Percentiles rank a stretch among this genome's conserved stretches.
Conservation (phyloP, 2,797 vertebrate species). For the Tolypeutes matacus region DNA sequence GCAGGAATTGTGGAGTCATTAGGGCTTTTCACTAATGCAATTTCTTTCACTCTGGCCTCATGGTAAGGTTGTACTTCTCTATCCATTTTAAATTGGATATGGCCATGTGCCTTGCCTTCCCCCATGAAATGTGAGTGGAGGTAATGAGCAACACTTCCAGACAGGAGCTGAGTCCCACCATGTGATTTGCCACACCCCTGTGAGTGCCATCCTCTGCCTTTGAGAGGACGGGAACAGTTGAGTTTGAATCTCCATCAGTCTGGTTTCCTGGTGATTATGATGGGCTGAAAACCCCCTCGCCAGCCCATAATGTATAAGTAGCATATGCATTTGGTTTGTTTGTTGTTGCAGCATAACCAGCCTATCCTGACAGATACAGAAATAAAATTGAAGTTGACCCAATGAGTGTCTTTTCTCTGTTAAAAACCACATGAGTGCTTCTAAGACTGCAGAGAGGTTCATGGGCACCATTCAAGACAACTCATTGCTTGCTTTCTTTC, state of each 20-base stretch:
- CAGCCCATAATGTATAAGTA: not conserved
- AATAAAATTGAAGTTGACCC: not conserved
- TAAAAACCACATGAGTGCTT: not conserved
- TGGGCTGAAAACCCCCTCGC: not conserved
- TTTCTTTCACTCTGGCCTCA: not conserved
- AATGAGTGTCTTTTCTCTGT: accelerated
- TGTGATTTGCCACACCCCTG: accelerated
- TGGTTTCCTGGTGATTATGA: not conserved
- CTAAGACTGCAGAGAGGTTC: too few species aligned
- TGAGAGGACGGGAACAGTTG: not conserved
- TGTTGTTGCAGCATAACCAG: not conserved
- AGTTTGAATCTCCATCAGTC: accelerated
- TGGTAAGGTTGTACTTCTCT: not conserved
- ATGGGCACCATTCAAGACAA: too few species aligned
- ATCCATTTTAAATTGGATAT: not conserved
- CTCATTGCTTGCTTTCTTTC: too few species aligned
- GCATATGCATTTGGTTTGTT: accelerated
- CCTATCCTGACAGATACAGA: not conserved
- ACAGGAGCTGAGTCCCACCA: not conserved
- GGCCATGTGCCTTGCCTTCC: accelerated
- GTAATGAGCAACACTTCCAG: not conserved
- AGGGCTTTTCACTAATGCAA: accelerated
- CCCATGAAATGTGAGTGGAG: accelerated
- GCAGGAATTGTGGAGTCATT: not conserved
- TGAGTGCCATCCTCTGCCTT: not conserved